Evolutionary conservation across 30 jellyfish, hydroid and myxozoan genomes (phyloP), one percentile per base, ranked within the genome.

Genomic region (Catostylus mosaicus): DNA sequence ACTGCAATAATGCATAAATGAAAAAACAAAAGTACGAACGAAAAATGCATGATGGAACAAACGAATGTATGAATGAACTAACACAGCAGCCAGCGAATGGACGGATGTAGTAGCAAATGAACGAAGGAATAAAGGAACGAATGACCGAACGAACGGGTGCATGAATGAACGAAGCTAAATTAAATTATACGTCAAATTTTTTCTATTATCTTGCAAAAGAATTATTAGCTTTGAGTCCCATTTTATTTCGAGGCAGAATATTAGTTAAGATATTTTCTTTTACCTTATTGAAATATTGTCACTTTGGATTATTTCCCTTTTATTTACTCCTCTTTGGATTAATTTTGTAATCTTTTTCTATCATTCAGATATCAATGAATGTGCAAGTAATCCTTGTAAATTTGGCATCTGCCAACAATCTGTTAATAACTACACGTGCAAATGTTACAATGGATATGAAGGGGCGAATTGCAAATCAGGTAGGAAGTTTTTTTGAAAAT

Each of bases 311-410:
- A n/a, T n/a, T n/a, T n/a, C n/a, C n/a, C n/a, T n/a, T n/a, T n/a
- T n/a, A n/a, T n/a, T n/a, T n/a, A n/a, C n/a, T n/a, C n/a, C n/a
- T n/a, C n/a, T n/a, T n/a, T n/a, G n/a, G n/a, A n/a, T n/a, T n/a
- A n/a, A n/a, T n/a, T n/a, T n/a, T n/a, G n/a, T n/a, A n/a, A n/a
- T n/a, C n/a, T n/a, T n/a, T n/a, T n/a, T n/a, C n/a, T n/a, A 1
- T 61, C 14, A 9, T 69, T 66, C 68, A 82, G 92, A 69, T 70
- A 54, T 67, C 19, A 40, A 82, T 72, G 85, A 82, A 29, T 82
- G 92, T 52, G 61, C 40, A 4, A 82, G 92, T 48, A 64, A 35
- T 62, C 92, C 92, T 19, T 82, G 92, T 57, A 67, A 31, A 45
- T 43, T 56, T 35, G 86, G 92, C 4, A 47, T 36, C 5, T 82